Base-by-base conservation (phyloP, 2,888 invertebrate genomes). In the Pelosia muscerda region DNA sequence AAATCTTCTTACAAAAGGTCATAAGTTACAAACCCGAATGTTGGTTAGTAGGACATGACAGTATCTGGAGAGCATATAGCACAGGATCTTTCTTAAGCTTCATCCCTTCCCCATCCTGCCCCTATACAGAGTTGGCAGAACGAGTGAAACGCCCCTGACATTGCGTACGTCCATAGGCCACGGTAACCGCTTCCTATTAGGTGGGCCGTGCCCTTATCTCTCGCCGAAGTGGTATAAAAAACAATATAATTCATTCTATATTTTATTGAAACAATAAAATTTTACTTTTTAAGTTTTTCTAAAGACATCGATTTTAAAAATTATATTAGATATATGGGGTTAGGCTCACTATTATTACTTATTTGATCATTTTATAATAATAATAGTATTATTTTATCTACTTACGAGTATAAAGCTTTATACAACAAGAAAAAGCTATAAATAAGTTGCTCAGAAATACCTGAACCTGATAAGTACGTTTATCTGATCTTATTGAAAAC, bases 401-500 rank as follows among this genome's bases (percentile, higher is more conserved):
- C 8, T 55, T 55, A 15, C 55, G 15, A 8, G 13, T 9, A 22
- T 15, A 54, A 54, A 54, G 54, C 54, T 15, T 15, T 28, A 31
- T 54, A 11, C 31, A 15, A 62, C 19, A 25, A 59, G 25, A 34
- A 65, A 38, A n/a, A 38, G 31, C 8, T 49, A 49, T 49, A 49
- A n/a, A 49, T 58, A 65, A 38, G 19, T 56, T 15, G 13, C 28
- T 67, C n/a, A 23, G 63, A 42, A 55, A 60, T 57, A 65, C 57
- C n/a, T 31, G 11, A 22, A 22, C 28, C 54, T 59, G 58, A 53
- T 63, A 60, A 49, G 55, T 63, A 60, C 55, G 55, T 63, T 69
- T 31, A 72, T 22, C 54, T 69, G 66, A 67, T 38, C 58, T 61
- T 65, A 53, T 34, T 25, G 55, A 54, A 66, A 42, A 59, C 64